Percentiles rank a stretch among this genome's conserved stretches.
These are phyloP conservation scores for Crocuta crocuta DNA, from an alignment of 2,113 vertebrate genomes.

Conservation along the genomic window DNA sequence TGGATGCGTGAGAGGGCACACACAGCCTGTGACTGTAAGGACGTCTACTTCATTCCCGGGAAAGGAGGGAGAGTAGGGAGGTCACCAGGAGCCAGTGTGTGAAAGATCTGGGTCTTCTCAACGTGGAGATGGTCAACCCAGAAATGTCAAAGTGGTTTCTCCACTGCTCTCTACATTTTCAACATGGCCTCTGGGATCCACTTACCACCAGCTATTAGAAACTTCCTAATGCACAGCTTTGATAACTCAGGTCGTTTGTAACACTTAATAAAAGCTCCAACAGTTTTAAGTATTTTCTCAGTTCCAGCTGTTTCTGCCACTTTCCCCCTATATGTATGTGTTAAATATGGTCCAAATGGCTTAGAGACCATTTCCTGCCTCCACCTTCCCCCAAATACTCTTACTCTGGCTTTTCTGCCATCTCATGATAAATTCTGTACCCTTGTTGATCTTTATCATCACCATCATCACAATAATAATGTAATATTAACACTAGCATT, in stretches of 20 bases:
- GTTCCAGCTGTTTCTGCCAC: neutral
- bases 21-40: too few species aligned
- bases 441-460: neutral
- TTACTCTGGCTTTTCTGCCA: fast-evolving
- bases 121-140: fast-evolving
- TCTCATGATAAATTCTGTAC: neutral
- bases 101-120: neutral
- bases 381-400: neutral
- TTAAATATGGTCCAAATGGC: fast-evolving
- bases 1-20: fast-evolving
- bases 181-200: neutral
- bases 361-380: neutral
- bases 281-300: neutral
- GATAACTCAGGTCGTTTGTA: neutral
- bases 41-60: fast-evolving
- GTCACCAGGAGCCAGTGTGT: neutral
- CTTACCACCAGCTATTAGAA: neutral
- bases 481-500: neutral
- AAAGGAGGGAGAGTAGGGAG: too few species aligned
- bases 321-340: too few species aligned
- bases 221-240: too few species aligned
- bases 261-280: neutral
- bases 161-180: neutral
- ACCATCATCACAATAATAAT: fast-evolving
- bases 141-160: neutral